Conservation (phyloP, 2,113 vertebrate species). For the Fregetta grallaria region DNA sequence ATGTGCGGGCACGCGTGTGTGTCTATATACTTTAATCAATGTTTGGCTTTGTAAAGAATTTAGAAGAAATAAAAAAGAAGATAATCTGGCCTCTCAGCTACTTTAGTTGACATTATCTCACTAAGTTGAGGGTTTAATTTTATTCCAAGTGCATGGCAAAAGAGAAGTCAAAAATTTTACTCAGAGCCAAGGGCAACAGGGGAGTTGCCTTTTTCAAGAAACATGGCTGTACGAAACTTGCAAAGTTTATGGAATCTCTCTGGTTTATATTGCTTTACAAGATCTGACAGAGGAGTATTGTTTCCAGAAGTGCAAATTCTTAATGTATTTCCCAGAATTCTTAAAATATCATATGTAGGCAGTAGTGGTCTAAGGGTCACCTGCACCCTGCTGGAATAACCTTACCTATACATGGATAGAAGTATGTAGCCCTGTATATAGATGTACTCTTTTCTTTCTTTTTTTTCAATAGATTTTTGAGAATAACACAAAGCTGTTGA, state of each 20-base stretch:
- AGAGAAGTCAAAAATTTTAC: constrained; percentile 34
- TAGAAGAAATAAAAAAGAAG: constrained; percentile 29
- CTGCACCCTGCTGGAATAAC: constrained; percentile 11
- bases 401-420: not conserved
- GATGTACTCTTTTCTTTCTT: not conserved
- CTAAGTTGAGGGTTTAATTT: constrained; percentile 45
- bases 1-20: fast-evolving
- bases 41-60: constrained; percentile 26
- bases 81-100: constrained; percentile 37
- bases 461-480: not conserved
- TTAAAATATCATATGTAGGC: constrained; percentile 30
- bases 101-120: constrained; percentile 37
- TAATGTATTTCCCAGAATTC: constrained; percentile 65
- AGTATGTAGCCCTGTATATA: not conserved
- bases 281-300: constrained; percentile 55
- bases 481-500: not conserved
- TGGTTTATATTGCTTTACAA: constrained; percentile 62
- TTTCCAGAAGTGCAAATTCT: constrained; percentile 55
- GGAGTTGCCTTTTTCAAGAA: constrained; percentile 50
- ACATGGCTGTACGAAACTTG: constrained; percentile 11
- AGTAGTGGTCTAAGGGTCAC: constrained; percentile 25
- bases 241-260: constrained; percentile 56
- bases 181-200: constrained; percentile 30
- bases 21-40: not conserved
- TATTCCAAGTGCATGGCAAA: constrained; percentile 29